A percentile compares a stretch with the other conserved stretches of the same genome.
phyloP scores from a whole-genome alignment of 2,797 vertebrate species.

The Phrynocephalus forsythii region DNA sequence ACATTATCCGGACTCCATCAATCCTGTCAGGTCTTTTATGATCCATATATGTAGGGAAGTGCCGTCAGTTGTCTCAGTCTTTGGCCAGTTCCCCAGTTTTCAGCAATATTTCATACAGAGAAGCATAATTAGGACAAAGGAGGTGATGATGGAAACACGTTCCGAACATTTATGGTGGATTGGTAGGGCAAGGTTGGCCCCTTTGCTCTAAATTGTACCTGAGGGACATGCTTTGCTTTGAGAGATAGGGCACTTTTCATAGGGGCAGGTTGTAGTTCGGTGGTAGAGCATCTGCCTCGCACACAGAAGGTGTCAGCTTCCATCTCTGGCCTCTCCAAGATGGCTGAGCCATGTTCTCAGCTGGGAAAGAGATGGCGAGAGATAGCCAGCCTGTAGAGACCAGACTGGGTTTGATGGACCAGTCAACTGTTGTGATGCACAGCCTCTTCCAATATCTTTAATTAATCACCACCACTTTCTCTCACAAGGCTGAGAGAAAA shows the following conservation, averaged over 20 bases:
- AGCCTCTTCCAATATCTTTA: too few relatives aligned
- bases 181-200: too few relatives aligned
- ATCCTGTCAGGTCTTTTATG: too few relatives aligned
- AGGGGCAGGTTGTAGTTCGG: neutral
- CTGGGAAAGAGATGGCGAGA: too few relatives aligned
- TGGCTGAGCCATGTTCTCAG: too few relatives aligned
- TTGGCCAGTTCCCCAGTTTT: neutral
- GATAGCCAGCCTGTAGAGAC: too few relatives aligned
- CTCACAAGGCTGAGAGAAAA: neutral
- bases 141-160: neutral
- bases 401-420: too few relatives aligned
- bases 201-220: neutral
- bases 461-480: too few relatives aligned
- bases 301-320: neutral
- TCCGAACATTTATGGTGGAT: neutral
- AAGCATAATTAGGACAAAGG: neutral
- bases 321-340: neutral
- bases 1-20: too few relatives aligned
- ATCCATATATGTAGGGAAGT: neutral
- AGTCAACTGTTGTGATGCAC: too few relatives aligned
- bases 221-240: neutral
- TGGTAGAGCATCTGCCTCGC: too few relatives aligned
- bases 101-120: accelerated
- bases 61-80: too few relatives aligned
- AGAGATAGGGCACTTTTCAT: neutral